Evolutionary conservation across 2,888 invertebrate species (phyloP), one percentile per base, ranked within the genome.

Genomic region (Callyntrura sp.): DNA sequence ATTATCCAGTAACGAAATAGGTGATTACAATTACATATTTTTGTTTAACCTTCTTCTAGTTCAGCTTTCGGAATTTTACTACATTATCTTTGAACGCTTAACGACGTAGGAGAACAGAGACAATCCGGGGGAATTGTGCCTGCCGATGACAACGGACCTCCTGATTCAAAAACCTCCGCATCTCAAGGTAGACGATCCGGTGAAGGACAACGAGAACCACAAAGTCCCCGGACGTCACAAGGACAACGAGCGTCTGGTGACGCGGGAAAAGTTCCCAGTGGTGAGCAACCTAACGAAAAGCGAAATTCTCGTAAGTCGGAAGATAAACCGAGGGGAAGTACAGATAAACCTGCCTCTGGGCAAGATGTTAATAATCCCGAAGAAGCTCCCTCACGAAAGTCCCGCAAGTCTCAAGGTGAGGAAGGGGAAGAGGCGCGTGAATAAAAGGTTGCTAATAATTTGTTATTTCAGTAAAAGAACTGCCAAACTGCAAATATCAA

Each of bases 211-310:
- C 35, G 35, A 35, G 78, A 79, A 20, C 12, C 11, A 25, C 55
- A 20, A 51, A 55, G 25, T 14, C 55, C 78, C 5, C 11, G 25
- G 20, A 65, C 5, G 23, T n/a, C 43, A 25, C 70, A 43, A 12
- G 85, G 35, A 1, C 62, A 79, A 20, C 79, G 81, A 57, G 17
- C 81, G 5, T 81, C 87, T 17, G 82, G 20, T 28, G 86, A 79
- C 23, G 11, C 5, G 8, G 43, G 5, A 3, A 68, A 14, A 3
- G 12, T 12, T 14, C n/a, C 4, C 28, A 35, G 68, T 35, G 43
- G 68, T 6, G 68, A 35, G n/a, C 14, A 68, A 23, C 17, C 17
- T 9, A 12, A 48, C 60, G 57, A 45, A 11, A 60, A 17, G 12
- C 81, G 81, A n/a, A 11, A 17, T 17, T 83, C 82, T 11, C 28